Conservation (phyloP, 2,797 vertebrate species). For the Dicrostonyx torquatus region DNA sequence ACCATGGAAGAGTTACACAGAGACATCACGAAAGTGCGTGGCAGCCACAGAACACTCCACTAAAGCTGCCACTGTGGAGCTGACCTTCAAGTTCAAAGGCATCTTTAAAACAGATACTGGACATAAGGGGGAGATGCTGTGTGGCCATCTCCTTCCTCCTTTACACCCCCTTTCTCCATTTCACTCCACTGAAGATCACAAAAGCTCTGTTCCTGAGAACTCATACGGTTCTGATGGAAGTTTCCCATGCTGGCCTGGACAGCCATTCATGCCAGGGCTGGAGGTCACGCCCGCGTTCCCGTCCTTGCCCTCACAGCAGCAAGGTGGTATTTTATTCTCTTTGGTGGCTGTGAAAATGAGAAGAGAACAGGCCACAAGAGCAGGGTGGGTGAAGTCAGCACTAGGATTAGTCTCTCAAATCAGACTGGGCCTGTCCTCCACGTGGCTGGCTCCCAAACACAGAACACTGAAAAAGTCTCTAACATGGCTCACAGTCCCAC, state of each 20-base stretch:
- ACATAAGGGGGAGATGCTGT: background rate
- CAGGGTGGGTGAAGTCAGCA: fast-evolving
- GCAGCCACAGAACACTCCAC: conserved; percentile 54
- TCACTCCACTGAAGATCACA: no score
- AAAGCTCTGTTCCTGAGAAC: background rate
- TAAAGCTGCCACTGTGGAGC: conserved; percentile 4
- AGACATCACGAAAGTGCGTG: conserved; percentile 63
- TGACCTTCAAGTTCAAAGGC: conserved; percentile 60
- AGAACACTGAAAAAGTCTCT: background rate
- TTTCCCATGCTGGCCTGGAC: no score
- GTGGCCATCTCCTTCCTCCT: no score
- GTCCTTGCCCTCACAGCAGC: background rate
- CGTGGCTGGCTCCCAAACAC: background rate
- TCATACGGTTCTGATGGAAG: background rate
- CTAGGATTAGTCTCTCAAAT: background rate
- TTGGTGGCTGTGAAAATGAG: background rate
- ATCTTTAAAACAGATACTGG: background rate
- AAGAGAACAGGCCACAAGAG: background rate
- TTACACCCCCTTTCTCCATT: background rate
- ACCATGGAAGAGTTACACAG: conserved; percentile 8
- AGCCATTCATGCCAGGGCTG: background rate
- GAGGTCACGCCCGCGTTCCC: background rate
- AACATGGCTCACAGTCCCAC: background rate
- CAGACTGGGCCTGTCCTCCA: background rate
- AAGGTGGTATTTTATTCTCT: background rate